Base-by-base conservation (phyloP, 2,113 vertebrate species). In the Scolopax mira region DNA sequence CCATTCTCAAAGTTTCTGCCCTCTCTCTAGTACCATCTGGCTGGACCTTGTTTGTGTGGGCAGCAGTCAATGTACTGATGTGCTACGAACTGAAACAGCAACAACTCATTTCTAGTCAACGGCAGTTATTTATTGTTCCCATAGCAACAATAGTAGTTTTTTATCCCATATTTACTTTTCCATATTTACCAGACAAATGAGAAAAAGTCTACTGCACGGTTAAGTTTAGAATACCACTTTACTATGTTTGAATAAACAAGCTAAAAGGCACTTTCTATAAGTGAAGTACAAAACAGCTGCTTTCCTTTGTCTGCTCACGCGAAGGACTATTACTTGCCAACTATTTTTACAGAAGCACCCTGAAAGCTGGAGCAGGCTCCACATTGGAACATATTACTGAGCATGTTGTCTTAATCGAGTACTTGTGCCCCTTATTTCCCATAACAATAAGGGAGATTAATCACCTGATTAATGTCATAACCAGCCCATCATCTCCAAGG, bases 121-220 rank as follows among this genome's bases (percentile, higher is more conserved):
- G 74, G 65, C 78, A 93, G 69, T 89, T 90, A 96, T 66, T 84
- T 77, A 85, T 69, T n/a, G 69, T 88, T 95, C 78, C 95, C 88
- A 95, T 91, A 87, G 96, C 91, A 98, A 96, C 93, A 54, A 16
- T 23, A 95, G 27, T 57, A 48, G 14, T 25, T 95, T 83, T 95
- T 89, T 33, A 95, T 90, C 58, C 27, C 82, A 28, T 79, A 17
- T 81, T 94, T 97, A 95, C 81, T 92, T 97, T 86, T 86, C 77
- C 79, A 46, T 46, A 21, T 46, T 46, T 46, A 21, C 51, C 67
- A 79, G 52, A 74, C 9, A 66, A 90, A 58, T 46, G 33, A 86
- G 55, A 85, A 49, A 85, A 49, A 11, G 52, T 48, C 66, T 86
- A 79, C 88, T 78, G 54, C 51, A 48, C 10, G 18, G 33, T 79